Percentiles rank a stretch among this genome's conserved stretches.
Conservation (phyloP, 2,888 invertebrate genomes). For the Drosophila austrosaltans region DNA sequence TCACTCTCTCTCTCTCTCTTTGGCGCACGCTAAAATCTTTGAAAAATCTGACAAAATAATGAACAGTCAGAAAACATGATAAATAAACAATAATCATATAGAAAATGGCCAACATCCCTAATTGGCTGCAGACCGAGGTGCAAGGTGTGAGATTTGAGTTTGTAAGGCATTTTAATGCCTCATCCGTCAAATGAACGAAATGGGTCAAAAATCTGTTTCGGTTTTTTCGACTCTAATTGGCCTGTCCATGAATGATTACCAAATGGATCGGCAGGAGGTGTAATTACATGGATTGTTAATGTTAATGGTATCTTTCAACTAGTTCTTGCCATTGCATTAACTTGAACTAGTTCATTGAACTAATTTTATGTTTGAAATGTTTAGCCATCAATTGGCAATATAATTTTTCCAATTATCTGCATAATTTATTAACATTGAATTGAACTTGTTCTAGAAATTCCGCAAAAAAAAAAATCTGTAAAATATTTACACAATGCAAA, state of each 20-base stretch:
- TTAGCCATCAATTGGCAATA: too few relatives aligned
- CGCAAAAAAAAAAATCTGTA: too few relatives aligned
- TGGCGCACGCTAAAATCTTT: constrained; percentile 46
- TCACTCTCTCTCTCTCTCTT: constrained; percentile 3
- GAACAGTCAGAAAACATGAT: constrained; percentile 71
- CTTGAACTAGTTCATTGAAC: too few relatives aligned
- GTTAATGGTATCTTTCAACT: too few relatives aligned
- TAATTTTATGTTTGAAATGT: too few relatives aligned
- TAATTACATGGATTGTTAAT: too few relatives aligned
- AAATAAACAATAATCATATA: constrained; percentile 69
- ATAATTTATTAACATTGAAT: too few relatives aligned
- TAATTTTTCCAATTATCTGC: too few relatives aligned
- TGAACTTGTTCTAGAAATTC: too few relatives aligned
- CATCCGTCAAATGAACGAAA: constrained; percentile 27
- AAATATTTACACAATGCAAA: too few relatives aligned
- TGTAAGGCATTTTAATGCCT: constrained; percentile 24
- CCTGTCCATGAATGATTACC: background rate
- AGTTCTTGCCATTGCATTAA: too few relatives aligned
- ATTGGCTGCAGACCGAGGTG: background rate
- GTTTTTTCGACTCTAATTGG: constrained; percentile 4
- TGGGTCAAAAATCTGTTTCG: constrained; percentile 29
- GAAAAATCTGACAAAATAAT: constrained; percentile 75
- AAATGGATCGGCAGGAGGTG: background rate
- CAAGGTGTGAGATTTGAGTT: constrained; percentile 19
- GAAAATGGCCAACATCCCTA: constrained; percentile 46